Conservation (phyloP, 2,888 invertebrate genomes). For the Ormyrus labotus region DNA sequence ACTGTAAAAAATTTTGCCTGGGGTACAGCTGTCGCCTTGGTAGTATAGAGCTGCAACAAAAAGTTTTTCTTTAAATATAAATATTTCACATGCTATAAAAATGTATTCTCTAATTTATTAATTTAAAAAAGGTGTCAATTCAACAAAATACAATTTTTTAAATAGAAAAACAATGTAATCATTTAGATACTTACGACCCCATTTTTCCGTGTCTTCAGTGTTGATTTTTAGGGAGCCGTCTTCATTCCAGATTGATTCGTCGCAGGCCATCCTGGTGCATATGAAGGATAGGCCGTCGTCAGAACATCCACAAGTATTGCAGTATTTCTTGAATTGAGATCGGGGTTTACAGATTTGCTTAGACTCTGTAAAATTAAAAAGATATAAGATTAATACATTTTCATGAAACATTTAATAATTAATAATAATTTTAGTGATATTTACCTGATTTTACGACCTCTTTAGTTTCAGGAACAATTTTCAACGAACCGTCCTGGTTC, state of each 20-base stretch:
- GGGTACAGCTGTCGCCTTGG: constrained; percentile 57
- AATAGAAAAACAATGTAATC: neutral
- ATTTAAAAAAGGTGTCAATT: too few relatives aligned
- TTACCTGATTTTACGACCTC: neutral
- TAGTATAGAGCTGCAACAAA: constrained; percentile 32
- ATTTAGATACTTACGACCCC: constrained; percentile 62
- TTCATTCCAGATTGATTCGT: constrained; percentile 42
- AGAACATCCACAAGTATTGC: constrained; percentile 79
- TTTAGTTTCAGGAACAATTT: neutral
- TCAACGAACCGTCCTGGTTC: constrained; percentile 7
- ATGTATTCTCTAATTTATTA: too few relatives aligned
- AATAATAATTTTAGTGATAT: neutral
- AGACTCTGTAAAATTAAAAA: neutral
- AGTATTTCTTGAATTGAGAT: constrained; percentile 71
- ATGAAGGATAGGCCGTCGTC: constrained; percentile 63
- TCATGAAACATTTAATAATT: neutral
- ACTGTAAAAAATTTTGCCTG: constrained; percentile 77
- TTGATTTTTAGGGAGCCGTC: constrained; percentile 30
- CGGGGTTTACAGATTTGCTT: constrained; percentile 14
- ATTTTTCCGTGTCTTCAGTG: neutral
- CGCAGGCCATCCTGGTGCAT: constrained; percentile 59
- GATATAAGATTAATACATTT: neutral
- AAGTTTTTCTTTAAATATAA: neutral
- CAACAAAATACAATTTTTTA: too few relatives aligned
- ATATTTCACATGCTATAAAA: too few relatives aligned